These are phyloP conservation scores for Meteorus sp. DNA, from an alignment of 1,140 invertebrate species.

Conservation along the genomic window DNA sequence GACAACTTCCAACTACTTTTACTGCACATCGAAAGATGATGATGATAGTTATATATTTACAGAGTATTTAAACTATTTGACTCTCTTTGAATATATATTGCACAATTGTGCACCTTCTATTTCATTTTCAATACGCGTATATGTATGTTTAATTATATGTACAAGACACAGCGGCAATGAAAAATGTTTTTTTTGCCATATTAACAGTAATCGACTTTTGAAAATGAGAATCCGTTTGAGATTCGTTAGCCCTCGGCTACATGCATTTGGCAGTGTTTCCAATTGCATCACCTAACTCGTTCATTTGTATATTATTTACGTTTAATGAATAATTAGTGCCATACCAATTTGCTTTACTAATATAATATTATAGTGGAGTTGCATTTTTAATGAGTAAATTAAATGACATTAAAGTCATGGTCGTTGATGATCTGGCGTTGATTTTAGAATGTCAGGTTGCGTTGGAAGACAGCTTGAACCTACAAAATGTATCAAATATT, in stretches of 20 bases:
- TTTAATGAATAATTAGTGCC: too few species aligned
- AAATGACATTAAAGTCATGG: constrained; percentile 45
- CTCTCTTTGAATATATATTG: neutral
- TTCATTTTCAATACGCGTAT: too few species aligned
- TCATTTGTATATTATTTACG: too few species aligned
- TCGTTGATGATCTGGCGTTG: constrained; percentile 78
- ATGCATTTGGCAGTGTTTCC: neutral
- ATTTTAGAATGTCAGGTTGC: constrained; percentile 82
- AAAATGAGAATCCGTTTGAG: neutral
- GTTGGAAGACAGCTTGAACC: constrained; percentile 60
- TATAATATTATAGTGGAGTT: neutral
- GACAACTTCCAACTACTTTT: constrained; percentile 20
- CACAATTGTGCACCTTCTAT: constrained; percentile 10
- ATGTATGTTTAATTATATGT: too few species aligned
- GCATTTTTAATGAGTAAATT: constrained; percentile 18
- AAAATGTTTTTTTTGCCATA: neutral
- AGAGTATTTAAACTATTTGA: neutral
- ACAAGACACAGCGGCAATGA: constrained; percentile 6
- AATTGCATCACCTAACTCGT: constrained; percentile 5
- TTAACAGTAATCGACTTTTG: too few species aligned
- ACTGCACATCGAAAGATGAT: too few species aligned
- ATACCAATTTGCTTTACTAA: too few species aligned
- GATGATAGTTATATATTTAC: too few species aligned
- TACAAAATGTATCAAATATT: constrained; percentile 45
- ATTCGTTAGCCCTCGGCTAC: neutral